A percentile compares a stretch with the other conserved stretches of the same genome.
phyloP scores from a whole-genome alignment of 2,888 invertebrate species.

The Luffia ferchaultella region DNA sequence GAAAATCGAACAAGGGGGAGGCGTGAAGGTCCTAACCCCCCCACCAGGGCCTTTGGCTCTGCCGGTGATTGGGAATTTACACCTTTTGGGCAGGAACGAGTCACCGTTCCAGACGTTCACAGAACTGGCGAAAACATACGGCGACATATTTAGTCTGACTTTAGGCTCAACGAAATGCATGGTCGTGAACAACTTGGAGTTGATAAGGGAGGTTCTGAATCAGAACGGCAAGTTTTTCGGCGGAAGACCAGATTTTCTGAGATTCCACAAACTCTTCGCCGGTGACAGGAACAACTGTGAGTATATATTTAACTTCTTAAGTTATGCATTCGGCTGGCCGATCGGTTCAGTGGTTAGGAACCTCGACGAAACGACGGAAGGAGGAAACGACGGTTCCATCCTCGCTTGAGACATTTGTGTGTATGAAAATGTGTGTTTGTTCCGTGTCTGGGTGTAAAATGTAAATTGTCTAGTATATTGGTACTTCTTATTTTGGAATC shows the following conservation, averaged over 20 bases:
- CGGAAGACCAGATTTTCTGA: conserved; percentile 80
- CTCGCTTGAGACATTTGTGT: too few relatives aligned
- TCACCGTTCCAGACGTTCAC: conserved; percentile 79
- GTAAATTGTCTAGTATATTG: too few relatives aligned
- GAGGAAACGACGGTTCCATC: too few relatives aligned
- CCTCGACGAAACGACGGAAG: too few relatives aligned
- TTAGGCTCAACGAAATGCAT: conserved; percentile 75
- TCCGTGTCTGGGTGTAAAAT: too few relatives aligned
- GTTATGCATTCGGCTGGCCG: neutral
- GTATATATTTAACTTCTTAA: conserved; percentile 38
- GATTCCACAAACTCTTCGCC: conserved; percentile 84
- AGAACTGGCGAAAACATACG: conserved; percentile 72
- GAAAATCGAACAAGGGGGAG: conserved; percentile 27
- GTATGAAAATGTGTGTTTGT: too few relatives aligned
- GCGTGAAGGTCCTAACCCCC: conserved; percentile 28
- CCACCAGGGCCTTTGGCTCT: conserved; percentile 73
- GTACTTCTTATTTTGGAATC: too few relatives aligned
- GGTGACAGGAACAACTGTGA: conserved; percentile 89
- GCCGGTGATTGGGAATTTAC: conserved; percentile 77
- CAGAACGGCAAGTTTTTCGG: conserved; percentile 84
- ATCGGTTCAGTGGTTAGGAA: too few relatives aligned
- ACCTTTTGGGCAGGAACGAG: conserved; percentile 69
- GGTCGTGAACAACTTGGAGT: conserved; percentile 76
- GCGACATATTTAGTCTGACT: conserved; percentile 75
- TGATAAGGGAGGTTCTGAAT: conserved; percentile 79